These are phyloP conservation scores for Nycticorax nycticorax DNA, from an alignment of 2,113 vertebrate species.

Conservation along the genomic window DNA sequence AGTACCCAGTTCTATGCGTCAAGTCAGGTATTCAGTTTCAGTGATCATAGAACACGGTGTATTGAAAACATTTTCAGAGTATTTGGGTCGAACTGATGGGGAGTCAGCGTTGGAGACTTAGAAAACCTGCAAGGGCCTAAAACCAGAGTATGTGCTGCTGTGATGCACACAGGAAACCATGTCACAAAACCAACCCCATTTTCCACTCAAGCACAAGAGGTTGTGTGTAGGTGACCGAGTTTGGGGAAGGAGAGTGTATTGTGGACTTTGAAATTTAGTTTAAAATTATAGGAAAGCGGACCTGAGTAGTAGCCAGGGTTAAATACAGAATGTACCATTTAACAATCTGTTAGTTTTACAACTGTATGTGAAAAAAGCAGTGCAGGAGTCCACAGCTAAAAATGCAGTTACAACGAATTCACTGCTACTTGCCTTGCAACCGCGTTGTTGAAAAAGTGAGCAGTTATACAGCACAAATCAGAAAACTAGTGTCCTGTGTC, in stretches of 20 bases:
- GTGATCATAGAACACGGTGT: neutral
- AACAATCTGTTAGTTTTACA: neutral
- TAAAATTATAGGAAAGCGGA: neutral
- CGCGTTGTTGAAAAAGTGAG: neutral
- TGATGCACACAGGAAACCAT: neutral
- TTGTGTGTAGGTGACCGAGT: neutral
- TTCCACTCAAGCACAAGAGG: neutral
- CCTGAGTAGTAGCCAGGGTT: neutral
- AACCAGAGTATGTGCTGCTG: neutral
- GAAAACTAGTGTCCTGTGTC: neutral
- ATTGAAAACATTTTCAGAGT: neutral
- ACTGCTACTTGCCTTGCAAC: neutral
- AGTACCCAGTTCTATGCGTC: rapidly evolving
- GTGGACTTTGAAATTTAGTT: neutral
- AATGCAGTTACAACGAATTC: neutral
- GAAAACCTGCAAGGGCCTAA: neutral
- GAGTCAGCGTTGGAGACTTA: neutral
- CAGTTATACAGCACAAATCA: neutral
- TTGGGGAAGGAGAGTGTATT: neutral
- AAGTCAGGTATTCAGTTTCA: neutral
- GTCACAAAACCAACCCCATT: neutral
- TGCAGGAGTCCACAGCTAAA: neutral
- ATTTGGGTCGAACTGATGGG: neutral
- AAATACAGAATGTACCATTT: neutral
- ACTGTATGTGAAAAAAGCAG: neutral